Evolutionary conservation across 2,797 vertebrate genomes (phyloP).

Genomic region (Aphelocoma californica): DNA sequence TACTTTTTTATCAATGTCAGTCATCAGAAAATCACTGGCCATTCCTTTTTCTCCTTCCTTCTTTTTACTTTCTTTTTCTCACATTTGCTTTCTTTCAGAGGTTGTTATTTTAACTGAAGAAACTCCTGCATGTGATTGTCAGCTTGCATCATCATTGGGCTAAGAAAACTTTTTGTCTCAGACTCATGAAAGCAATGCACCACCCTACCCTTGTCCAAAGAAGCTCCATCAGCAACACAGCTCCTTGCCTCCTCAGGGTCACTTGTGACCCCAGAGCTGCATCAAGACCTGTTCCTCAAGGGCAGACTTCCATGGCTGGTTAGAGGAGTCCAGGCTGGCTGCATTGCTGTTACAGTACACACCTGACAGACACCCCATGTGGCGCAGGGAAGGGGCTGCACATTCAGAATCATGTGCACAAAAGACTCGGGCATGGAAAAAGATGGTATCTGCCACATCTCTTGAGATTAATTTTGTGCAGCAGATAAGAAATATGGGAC

Average conservation of each 20-base stretch:
- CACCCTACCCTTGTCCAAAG: neutral
- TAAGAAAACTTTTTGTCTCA: neutral
- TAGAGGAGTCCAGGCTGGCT: neutral
- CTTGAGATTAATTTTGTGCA: neutral
- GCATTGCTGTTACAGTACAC: neutral
- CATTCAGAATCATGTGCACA: rapidly evolving
- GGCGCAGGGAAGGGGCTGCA: no score
- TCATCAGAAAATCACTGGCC: neutral
- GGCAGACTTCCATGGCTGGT: neutral
- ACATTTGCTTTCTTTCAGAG: neutral
- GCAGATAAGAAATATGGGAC: neutral
- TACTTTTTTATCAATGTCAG: neutral
- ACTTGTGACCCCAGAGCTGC: neutral
- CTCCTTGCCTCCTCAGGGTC: neutral
- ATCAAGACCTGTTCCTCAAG: neutral
- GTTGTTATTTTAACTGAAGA: neutral
- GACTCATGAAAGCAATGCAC: neutral
- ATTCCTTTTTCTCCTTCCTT: neutral
- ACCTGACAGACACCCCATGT: neutral
- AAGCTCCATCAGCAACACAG: neutral
- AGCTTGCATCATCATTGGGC: neutral
- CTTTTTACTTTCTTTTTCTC: neutral
- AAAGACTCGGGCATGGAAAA: neutral
- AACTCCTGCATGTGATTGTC: neutral
- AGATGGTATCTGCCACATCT: neutral